Percentiles rank a stretch among this genome's conserved stretches.
Evolutionary conservation across 2,113 vertebrate species (phyloP).

Genomic region (Bambusicola thoracicus): DNA sequence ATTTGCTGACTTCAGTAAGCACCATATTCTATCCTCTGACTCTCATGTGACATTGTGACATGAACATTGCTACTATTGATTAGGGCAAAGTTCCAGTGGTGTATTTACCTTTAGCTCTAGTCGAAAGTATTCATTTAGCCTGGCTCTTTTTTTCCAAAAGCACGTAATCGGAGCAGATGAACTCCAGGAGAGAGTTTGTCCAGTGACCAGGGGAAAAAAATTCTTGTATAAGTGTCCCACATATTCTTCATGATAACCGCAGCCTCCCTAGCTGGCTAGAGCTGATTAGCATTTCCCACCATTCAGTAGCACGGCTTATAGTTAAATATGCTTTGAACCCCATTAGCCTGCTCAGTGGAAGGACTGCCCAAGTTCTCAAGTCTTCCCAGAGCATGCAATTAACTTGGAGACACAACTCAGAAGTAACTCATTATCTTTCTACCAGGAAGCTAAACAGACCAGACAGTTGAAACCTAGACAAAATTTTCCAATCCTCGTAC

Average conservation of each 20-base stretch:
- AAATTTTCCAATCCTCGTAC: neutral
- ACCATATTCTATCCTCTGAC: conserved; percentile 55
- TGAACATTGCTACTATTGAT: conserved; percentile 84
- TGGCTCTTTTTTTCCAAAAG: conserved; percentile 38
- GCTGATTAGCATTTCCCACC: conserved; percentile 41
- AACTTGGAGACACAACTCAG: conserved; percentile 9
- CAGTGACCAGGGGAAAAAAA: neutral
- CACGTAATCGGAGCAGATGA: conserved; percentile 28
- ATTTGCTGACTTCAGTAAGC: conserved; percentile 59
- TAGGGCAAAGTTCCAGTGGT: conserved; percentile 82
- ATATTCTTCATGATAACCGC: conserved; percentile 38
- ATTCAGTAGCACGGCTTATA: neutral
- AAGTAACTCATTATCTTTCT: conserved; percentile 22
- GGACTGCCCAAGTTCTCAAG: conserved; percentile 53
- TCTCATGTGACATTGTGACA: conserved; percentile 72
- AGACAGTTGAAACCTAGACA: neutral
- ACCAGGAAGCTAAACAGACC: neutral
- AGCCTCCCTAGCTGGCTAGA: conserved; percentile 34
- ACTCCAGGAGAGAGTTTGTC: conserved; percentile 3
- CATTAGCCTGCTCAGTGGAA: conserved; percentile 9
- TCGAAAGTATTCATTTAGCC: conserved; percentile 58
- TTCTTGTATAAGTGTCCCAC: conserved; percentile 19
- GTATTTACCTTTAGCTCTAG: conserved; percentile 68
- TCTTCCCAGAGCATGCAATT: neutral
- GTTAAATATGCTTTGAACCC: conserved; percentile 48